Evolutionary conservation across 1,140 invertebrate species (phyloP), one percentile per base, ranked within the genome.

Genomic region (Listronotus oregonensis): DNA sequence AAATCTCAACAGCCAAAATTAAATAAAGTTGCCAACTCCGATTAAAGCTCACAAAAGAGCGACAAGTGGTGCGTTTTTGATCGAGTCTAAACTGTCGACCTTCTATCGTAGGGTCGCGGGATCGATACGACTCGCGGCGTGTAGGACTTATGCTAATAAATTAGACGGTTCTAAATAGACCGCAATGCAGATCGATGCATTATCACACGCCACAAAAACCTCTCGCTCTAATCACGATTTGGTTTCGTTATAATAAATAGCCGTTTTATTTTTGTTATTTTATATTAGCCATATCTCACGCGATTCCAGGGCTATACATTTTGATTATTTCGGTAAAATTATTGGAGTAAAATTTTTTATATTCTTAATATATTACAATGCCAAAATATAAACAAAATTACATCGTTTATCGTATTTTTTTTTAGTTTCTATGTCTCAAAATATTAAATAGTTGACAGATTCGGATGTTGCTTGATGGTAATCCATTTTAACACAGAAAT

Each of bases 61-160:
- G 46, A 49, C 46, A 49, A 49, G 46, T 49, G 46, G 46, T 49
- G 46, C 18, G 46, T 49, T 49, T 49, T 49, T 49, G 46, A 49
- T 49, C 46, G 18, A 55, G 39, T 42, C 34, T 55, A 42, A 27
- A 37, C 39, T 21, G 52, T 55, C 52, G 52, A 15, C 42, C 42
- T 37, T 6, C 21, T 18, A 37, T 42, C 10, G 42, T 15, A 12
- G 56, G 37, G 18, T 9, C n/a, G 14, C 7, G 34, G 43, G 31
- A 42, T 27, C 56, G 77, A 78, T 78, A 76, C 14, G 66, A 73
- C 74, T 73, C 68, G 72, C 75, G 74, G 72, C 74, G 73, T 74
- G 76, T 77, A 75, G 74, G 77, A 75, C 73, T 78, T 78, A 76
- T 76, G 78, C 77, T 77, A 77, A 79, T 79, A 79, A 79, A 79